phyloP scores from a whole-genome alignment of 1,140 invertebrate species.

The Bombus impatiens region DNA sequence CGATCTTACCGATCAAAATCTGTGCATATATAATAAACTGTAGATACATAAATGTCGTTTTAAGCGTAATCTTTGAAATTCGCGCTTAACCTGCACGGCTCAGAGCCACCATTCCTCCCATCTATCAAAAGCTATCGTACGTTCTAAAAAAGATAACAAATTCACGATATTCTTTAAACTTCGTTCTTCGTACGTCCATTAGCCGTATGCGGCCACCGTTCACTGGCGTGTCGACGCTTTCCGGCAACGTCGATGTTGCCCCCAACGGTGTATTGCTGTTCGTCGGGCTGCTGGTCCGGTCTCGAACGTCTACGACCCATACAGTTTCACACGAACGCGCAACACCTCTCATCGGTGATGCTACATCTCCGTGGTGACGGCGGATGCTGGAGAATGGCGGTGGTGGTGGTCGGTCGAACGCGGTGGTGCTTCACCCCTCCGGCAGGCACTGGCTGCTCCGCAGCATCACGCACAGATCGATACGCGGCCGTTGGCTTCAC shows the following conservation, averaged over 20 bases:
- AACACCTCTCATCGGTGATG: neutral
- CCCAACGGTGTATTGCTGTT: neutral
- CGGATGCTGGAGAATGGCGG: constrained; percentile 16
- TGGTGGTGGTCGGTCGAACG: neutral
- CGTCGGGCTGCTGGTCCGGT: neutral
- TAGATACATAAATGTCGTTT: no score
- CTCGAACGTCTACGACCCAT: neutral
- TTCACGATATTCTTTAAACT: no score
- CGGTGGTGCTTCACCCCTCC: constrained; percentile 25
- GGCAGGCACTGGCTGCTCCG: constrained; percentile 15
- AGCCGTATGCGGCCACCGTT: no score
- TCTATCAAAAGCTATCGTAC: no score
- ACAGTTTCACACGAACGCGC: neutral
- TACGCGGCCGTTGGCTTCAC: constrained; percentile 61
- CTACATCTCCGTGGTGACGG: constrained; percentile 42
- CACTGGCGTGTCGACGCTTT: neutral
- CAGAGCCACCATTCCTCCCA: no score
- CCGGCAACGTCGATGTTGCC: neutral
- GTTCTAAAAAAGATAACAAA: no score
- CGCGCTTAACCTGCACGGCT: no score
- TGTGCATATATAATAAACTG: no score
- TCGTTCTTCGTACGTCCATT: no score
- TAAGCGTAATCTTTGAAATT: no score
- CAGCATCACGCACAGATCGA: constrained; percentile 66
- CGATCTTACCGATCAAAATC: no score